A percentile compares a stretch with the other conserved stretches of the same genome.
Conservation (phyloP, 2,113 vertebrate genomes). For the Gnathonemus longibarbis region DNA sequence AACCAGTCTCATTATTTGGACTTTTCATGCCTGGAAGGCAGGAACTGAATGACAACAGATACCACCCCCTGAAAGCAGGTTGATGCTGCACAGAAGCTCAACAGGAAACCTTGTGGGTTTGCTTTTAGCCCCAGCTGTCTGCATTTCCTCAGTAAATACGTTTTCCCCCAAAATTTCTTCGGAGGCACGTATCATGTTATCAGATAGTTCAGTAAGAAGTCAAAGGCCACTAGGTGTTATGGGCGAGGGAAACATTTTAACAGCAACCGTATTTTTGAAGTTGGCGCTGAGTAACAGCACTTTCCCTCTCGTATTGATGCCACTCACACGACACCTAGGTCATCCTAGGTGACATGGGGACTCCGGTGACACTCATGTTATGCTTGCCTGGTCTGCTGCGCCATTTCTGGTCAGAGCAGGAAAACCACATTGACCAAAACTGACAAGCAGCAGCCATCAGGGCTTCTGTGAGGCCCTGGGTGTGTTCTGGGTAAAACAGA, state of each 20-base stretch:
- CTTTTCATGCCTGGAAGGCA: neutral
- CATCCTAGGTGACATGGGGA: neutral
- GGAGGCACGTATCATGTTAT: neutral
- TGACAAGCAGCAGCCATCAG: neutral
- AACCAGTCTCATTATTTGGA: neutral
- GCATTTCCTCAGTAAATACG: neutral
- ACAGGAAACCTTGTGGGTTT: neutral
- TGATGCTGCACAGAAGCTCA: neutral
- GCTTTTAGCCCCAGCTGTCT: neutral
- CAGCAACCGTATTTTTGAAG: neutral
- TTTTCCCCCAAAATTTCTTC: neutral
- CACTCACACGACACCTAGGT: neutral
- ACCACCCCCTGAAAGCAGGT: neutral
- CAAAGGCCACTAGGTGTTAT: neutral
- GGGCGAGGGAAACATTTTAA: neutral
- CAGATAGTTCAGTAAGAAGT: neutral
- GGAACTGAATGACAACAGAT: neutral
- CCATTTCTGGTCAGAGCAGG: neutral
- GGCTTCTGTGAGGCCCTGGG: neutral
- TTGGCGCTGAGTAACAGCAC: neutral
- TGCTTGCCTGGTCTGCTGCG: neutral
- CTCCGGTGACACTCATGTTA: neutral
- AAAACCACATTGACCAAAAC: neutral
- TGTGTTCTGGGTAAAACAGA: neutral
- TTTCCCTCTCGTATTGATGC: neutral